Base-by-base conservation (phyloP, 1,140 invertebrate species). In the Rhyzopertha dominica region DNA sequence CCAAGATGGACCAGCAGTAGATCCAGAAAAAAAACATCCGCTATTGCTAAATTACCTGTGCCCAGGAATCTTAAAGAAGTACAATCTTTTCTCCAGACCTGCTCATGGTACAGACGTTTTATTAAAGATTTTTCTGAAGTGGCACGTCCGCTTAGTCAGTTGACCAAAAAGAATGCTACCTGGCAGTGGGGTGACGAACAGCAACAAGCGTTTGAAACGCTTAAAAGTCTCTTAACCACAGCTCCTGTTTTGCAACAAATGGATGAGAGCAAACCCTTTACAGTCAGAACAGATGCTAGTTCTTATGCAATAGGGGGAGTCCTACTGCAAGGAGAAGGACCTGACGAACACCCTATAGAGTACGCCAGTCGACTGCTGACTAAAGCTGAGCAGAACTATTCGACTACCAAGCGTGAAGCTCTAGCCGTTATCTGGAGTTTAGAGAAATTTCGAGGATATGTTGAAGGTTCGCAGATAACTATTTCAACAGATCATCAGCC, bases 361-460 rank as follows among this genome's bases (percentile, higher is more conserved):
- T 46, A 17, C 17, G 17, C 7, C 2, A 39, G 34, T 24, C 9
- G 36, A 31, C 5, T 24, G 4, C 19, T 40, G 5, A 39, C 8
- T 3, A 19, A 29, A 13, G 26, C 34, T 3, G 35, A 46, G 25
- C 13, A 9, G 4, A n/a, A 19, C 7, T 46, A 40, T 16, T 30
- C 9, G 12, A 18, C 13, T 19, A 39, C 24, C 9, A 36, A 46
- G 18, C 12, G 25, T 14, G 43, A 46, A 31, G 19, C 23, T 8
- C 26, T 46, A n/a, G 36, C 23, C 10, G 34, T 17, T 8, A 7
- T 37, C 3, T 17, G 14, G 34, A 20, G 14, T 19, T 13, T 37
- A n/a, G n/a, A n/a, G 9, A 17, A 22, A 7, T 37, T 12, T n/a
- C 12, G 8, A 18, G 23, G 10, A 3, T 37, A 18, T 13, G 5